Conservation (phyloP, 2,113 vertebrate species). For the Eupsittula cactorum region DNA sequence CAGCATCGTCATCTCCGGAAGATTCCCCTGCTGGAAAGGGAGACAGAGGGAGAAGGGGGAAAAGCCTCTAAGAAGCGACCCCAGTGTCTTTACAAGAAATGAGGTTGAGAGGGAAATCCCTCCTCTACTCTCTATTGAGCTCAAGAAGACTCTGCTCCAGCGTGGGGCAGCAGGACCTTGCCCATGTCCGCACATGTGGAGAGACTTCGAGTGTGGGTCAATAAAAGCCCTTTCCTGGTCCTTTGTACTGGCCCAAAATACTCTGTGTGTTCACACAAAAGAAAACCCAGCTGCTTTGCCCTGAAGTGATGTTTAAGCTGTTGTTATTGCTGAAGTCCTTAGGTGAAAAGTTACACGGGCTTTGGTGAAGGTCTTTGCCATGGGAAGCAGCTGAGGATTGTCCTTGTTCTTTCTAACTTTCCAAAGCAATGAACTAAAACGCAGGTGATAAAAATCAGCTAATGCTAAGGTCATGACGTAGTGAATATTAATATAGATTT, state of each 20-base stretch:
- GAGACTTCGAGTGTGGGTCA: background rate
- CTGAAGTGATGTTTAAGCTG: too few relatives aligned
- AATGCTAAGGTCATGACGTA: background rate
- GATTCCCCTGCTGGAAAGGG: background rate
- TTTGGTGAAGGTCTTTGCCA: background rate
- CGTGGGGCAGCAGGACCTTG: background rate
- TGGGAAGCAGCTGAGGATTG: background rate
- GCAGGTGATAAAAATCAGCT: background rate
- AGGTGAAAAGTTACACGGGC: fast-evolving
- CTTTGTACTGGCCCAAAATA: background rate
- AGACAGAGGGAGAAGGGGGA: background rate
- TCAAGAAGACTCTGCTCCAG: background rate
- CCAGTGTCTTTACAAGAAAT: fast-evolving
- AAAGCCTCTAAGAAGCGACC: background rate
- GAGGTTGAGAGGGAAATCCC: fast-evolving
- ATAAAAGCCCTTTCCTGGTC: background rate
- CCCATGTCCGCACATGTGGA: fast-evolving
- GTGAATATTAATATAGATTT: background rate
- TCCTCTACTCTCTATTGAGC: fast-evolving
- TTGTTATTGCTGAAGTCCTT: background rate
- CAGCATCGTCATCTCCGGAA: background rate
- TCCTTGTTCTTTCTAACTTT: background rate
- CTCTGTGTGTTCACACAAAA: background rate
- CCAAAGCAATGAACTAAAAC: background rate
- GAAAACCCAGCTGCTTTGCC: background rate